These are phyloP conservation scores for Panulirus ornatus DNA, from an alignment of 1,140 invertebrate species.

Conservation along the genomic window DNA sequence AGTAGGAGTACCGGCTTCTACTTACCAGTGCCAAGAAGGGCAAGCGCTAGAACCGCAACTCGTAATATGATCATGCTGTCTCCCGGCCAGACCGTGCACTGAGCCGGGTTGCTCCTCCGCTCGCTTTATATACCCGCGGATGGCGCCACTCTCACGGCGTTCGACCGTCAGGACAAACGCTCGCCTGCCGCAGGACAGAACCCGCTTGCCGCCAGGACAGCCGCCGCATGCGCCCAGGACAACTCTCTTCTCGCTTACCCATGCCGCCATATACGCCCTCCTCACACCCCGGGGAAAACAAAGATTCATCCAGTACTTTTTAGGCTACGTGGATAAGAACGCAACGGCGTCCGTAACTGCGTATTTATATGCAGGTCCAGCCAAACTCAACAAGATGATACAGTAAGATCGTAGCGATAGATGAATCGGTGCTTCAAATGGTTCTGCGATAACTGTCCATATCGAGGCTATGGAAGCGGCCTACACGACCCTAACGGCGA, in stretches of 20 bases:
- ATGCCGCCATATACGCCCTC: background rate
- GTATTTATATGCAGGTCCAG: too few species aligned
- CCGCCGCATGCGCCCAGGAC: background rate
- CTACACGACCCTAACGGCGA: background rate
- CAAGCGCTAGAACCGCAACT: slow-evolving; percentile 55
- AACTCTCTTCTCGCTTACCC: background rate
- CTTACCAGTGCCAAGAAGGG: slow-evolving; percentile 66
- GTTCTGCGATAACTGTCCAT: too few species aligned
- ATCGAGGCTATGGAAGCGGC: background rate
- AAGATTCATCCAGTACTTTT: background rate
- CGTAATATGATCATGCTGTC: slow-evolving; percentile 58
- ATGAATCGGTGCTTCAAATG: too few species aligned
- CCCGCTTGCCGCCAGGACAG: slow-evolving; percentile 33
- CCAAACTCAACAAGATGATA: too few species aligned
- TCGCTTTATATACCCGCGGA: slow-evolving; percentile 57
- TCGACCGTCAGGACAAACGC: slow-evolving; percentile 30
- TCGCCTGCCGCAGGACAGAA: too few species aligned
- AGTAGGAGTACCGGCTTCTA: slow-evolving; percentile 19
- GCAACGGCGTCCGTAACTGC: too few species aligned
- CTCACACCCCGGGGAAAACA: background rate
- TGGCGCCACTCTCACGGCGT: slow-evolving; percentile 49
- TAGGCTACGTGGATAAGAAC: too few species aligned
- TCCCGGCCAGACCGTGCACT: slow-evolving; percentile 54
- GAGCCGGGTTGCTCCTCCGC: slow-evolving; percentile 30
- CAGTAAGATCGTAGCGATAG: too few species aligned